phyloP scores from a whole-genome alignment of 2,797 vertebrate species.

The Hypotaenidia okinawae region DNA sequence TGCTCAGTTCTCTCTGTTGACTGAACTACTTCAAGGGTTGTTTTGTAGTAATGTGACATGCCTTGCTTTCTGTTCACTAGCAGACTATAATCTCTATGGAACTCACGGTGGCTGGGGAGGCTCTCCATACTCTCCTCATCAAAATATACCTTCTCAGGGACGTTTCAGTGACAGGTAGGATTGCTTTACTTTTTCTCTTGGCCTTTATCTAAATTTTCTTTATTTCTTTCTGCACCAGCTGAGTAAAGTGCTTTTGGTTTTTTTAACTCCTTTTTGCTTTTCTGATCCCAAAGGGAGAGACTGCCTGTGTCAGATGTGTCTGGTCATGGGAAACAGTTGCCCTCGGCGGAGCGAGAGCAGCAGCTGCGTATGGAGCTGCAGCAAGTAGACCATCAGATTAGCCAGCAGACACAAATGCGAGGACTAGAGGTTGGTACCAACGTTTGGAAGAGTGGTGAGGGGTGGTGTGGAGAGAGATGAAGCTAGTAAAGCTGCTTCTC shows the following conservation, averaged over 20 bases:
- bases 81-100: constrained; percentile 91
- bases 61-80: constrained; percentile 21
- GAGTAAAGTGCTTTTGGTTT: not conserved
- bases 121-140: constrained; percentile 90
- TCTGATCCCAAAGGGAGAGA: constrained; percentile 74
- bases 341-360: constrained; percentile 90
- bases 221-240: not conserved
- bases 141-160: constrained; percentile 92
- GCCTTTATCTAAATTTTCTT: not conserved
- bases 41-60: not conserved
- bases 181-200: constrained; percentile 10
- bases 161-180: constrained; percentile 92
- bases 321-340: constrained; percentile 80
- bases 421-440: constrained; percentile 86
- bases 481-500: not conserved
- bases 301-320: constrained; percentile 75
- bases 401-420: constrained; percentile 93
- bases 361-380: constrained; percentile 96
- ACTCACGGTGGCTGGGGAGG: constrained; percentile 88
- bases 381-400: constrained; percentile 97
- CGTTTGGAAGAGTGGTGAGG: not conserved
- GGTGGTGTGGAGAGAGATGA: not conserved
- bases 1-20: not conserved
- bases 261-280: not conserved
- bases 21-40: not conserved